Conservation (phyloP, 2,888 invertebrate species). For the Drosophila niveifrons region DNA sequence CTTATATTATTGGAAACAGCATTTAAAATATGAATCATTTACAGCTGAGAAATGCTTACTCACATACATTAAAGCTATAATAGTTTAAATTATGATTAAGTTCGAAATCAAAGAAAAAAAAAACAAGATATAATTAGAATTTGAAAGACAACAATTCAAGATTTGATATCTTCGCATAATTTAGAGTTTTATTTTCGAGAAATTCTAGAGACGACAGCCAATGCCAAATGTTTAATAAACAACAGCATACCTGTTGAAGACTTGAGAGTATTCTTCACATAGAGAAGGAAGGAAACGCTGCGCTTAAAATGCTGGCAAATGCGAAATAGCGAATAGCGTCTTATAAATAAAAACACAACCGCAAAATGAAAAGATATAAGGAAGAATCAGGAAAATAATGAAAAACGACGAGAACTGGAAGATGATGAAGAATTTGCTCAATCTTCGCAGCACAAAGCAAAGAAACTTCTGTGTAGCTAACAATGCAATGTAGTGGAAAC, state of each 20-base stretch:
- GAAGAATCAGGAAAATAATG: conserved; percentile 32
- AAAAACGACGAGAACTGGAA: conserved; percentile 36
- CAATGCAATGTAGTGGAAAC: conserved; percentile 20
- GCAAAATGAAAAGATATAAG: conserved; percentile 6
- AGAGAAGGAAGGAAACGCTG: conserved; percentile 31
- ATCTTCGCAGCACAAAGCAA: not conserved
- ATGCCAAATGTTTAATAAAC: not conserved
- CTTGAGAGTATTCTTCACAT: conserved; percentile 27
- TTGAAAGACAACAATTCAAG: no score
- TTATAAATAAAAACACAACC: conserved; percentile 43
- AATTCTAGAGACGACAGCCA: not conserved
- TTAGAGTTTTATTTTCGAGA: no score
- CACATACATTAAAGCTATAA: no score
- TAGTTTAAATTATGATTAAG: no score
- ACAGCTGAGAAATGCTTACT: no score
- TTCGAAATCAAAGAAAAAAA: no score
- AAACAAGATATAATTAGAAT: no score
- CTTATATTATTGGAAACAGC: no score
- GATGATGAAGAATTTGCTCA: conserved; percentile 5
- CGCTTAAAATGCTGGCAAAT: conserved; percentile 30
- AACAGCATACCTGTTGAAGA: not conserved
- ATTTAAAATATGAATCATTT: no score
- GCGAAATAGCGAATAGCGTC: conserved; percentile 40
- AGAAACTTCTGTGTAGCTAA: not conserved
- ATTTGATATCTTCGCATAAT: no score